A percentile compares a stretch with the other conserved stretches of the same genome.
These are phyloP conservation scores for Copidosoma floridanum DNA, from an alignment of 1,140 invertebrate genomes.

Conservation along the genomic window DNA sequence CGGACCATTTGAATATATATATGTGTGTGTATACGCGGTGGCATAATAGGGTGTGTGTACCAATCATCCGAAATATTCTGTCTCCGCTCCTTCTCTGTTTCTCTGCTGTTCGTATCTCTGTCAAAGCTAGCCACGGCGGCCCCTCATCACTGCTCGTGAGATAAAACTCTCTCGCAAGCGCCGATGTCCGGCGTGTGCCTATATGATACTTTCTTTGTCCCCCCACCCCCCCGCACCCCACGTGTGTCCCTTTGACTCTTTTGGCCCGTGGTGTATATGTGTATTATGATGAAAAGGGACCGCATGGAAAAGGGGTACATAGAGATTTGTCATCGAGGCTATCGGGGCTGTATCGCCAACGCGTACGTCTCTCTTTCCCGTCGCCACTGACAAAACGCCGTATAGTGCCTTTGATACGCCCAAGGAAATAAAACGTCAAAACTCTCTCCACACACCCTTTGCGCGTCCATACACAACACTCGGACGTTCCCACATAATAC, in stretches of 20 bases:
- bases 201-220: not conserved
- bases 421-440: conserved; percentile 23
- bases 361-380: too few relatives aligned
- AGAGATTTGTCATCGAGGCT: conserved; percentile 35
- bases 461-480: too few relatives aligned
- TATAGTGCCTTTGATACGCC: conserved; percentile 13
- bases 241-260: conserved; percentile 23
- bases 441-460: conserved; percentile 11
- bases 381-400: conserved; percentile 24
- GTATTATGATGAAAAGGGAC: conserved; percentile 29
- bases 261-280: conserved; percentile 23
- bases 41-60: conserved; percentile 27
- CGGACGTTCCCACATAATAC: too few relatives aligned
- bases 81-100: conserved; percentile 25
- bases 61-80: conserved; percentile 54
- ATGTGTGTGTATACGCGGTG: conserved; percentile 42
- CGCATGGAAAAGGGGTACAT: too few relatives aligned
- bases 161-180: conserved; percentile 36
- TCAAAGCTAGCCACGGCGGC: too few relatives aligned
- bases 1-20: conserved; percentile 54
- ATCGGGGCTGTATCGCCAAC: conserved; percentile 20
- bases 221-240: not conserved
- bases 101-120: too few relatives aligned
- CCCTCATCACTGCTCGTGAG: too few relatives aligned
- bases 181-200: conserved; percentile 42